A percentile compares a stretch with the other conserved stretches of the same genome.
Conservation (phyloP, 2,113 vertebrate genomes). For the Solea solea region DNA sequence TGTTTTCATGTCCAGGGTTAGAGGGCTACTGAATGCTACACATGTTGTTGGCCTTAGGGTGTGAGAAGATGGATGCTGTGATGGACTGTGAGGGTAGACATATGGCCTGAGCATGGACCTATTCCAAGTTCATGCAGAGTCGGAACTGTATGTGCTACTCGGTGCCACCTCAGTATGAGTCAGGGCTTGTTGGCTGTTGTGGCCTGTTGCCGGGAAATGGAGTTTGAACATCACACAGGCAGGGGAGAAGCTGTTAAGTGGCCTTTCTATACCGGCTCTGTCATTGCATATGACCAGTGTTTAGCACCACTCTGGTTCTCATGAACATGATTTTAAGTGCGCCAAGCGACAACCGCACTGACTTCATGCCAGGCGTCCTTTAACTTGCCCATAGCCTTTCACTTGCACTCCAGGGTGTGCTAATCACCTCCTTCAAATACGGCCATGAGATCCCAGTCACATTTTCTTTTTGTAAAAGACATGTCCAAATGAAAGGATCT, state of each 20-base stretch:
- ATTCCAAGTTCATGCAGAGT: conserved; percentile 33
- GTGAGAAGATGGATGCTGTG: conserved; percentile 39
- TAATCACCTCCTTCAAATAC: conserved; percentile 57
- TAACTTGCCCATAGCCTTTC: conserved; percentile 48
- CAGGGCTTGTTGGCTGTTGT: conserved; percentile 9
- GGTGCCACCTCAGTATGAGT: conserved; percentile 26
- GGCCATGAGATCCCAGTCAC: conserved; percentile 59
- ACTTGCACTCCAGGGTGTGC: conserved; percentile 59
- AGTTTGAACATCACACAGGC: conserved; percentile 51
- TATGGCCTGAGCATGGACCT: neutral
- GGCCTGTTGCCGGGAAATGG: conserved; percentile 55
- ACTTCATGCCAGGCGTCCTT: conserved; percentile 69
- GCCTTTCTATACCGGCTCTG: conserved; percentile 44
- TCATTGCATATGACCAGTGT: conserved; percentile 55
- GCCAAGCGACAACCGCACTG: conserved; percentile 66
- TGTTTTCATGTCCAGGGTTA: conserved; percentile 51
- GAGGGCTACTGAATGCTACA: conserved; percentile 41
- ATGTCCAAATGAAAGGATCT: conserved; percentile 53
- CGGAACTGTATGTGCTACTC: neutral
- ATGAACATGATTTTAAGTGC: conserved; percentile 50
- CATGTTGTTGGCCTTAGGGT: conserved; percentile 54
- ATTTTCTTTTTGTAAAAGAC: conserved; percentile 52
- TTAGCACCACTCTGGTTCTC: conserved; percentile 56
- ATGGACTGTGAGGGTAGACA: conserved; percentile 26
- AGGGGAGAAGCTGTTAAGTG: conserved; percentile 57